Evolutionary conservation across 2,797 vertebrate genomes (phyloP), one percentile per base, ranked within the genome.

Genomic region (Eutrigla gurnardus): DNA sequence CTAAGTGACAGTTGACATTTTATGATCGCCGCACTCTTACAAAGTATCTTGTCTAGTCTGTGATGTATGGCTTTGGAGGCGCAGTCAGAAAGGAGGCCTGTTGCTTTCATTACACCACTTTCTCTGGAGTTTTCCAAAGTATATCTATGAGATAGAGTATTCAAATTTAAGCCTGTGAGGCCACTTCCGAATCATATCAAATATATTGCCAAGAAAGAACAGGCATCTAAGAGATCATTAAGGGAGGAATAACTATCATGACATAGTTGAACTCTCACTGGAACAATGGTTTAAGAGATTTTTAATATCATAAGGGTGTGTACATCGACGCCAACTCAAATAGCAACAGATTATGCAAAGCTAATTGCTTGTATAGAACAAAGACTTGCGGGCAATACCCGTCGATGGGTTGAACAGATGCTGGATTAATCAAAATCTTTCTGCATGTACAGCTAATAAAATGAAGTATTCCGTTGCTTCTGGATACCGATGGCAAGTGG

Each of bases 1-100:
- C 54, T 68, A 77, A 87, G 80, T 83, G 84, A 87, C 81, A 68
- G 80, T 73, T 89, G 87, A 71, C 87, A 86, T 88, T 87, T 86
- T 75, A 80, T 72, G 77, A 85, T 81, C 68, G 17, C 62, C 58
- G 73, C 70, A 54, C 74, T 82, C 58, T 63, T 55, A 18, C n/a
- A 49, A 49, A 50, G 73, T 64, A 65, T 85, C 75, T 58, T 45
- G 70, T 88, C 74, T 68, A 46, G 54, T 0, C 4, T 17, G 68
- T 87, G 83, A 90, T 83, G 70, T 73, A 85, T 78, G 18, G 70
- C 77, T 65, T 35, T 14, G 1, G 42, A 32, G 49, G 47, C 11
- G 4, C 39, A 3, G 33, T 14, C 54, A 45, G 32, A 69, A 73
- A 68, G n/a, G 18, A 5, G 36, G 70, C 68, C 58, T 75, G 81